Conservation (phyloP, 2,888 invertebrate genomes). For the Apantesis nais region DNA sequence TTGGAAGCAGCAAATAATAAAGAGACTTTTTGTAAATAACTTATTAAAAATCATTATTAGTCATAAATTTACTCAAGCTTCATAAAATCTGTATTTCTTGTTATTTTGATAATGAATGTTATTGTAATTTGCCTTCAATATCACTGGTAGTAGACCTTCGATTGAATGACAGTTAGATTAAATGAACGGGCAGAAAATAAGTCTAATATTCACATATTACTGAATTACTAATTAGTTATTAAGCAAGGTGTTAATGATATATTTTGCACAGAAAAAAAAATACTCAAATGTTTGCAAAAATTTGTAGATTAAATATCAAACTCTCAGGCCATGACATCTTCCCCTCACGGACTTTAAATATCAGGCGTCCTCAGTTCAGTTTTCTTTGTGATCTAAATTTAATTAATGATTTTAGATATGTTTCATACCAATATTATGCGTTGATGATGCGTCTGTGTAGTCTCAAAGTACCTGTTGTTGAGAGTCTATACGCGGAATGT, state of each 20-base stretch:
- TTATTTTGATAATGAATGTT: neutral
- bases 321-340: constrained; percentile 9
- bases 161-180: neutral
- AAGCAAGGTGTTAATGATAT: neutral
- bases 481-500: too few relatives aligned
- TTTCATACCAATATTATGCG: too few relatives aligned
- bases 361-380: neutral
- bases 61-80: neutral
- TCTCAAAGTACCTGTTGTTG: too few relatives aligned
- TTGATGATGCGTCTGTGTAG: too few relatives aligned
- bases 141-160: neutral
- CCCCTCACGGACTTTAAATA: neutral
- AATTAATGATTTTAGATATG: too few relatives aligned
- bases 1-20: neutral
- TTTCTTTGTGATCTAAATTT: neutral
- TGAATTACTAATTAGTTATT: too few relatives aligned
- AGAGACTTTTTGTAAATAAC: neutral
- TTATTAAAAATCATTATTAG: neutral
- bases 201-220: too few relatives aligned
- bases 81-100: neutral
- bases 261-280: neutral
- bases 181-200: too few relatives aligned
- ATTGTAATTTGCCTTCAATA: neutral
- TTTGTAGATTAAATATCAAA: neutral
- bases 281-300: neutral